These are phyloP conservation scores for Ophthalmolycus amberensis DNA, from an alignment of 2,113 vertebrate species.

Conservation along the genomic window DNA sequence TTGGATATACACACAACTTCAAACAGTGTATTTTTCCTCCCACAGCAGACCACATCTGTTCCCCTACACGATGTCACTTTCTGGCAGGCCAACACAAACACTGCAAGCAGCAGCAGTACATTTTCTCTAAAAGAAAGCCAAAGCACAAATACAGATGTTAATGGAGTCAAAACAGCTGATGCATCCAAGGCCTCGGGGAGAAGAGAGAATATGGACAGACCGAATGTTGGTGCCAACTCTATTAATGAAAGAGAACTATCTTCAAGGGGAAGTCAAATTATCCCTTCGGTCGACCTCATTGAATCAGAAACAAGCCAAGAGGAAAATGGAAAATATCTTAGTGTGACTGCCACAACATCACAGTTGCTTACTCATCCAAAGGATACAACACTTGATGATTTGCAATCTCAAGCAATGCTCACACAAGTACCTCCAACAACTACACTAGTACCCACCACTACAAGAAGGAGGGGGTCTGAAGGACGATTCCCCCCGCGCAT, in stretches of 20 bases:
- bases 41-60: conserved; percentile 73
- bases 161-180: conserved; percentile 50
- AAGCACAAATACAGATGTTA: conserved; percentile 52
- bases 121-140: conserved; percentile 45
- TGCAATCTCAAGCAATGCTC: conserved; percentile 34
- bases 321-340: conserved; percentile 44
- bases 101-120: conserved; percentile 36
- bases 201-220: background rate
- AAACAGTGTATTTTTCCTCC: conserved; percentile 44
- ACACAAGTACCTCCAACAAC: conserved; percentile 43
- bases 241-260: conserved; percentile 32
- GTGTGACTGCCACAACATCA: conserved; percentile 20
- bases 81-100: conserved; percentile 54
- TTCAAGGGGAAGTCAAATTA: conserved; percentile 31
- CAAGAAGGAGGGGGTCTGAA: background rate
- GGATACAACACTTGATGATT: conserved; percentile 5
- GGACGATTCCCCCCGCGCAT: background rate
- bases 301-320: conserved; percentile 30
- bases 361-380: background rate
- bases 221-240: conserved; percentile 34
- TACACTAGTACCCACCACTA: background rate
- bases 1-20: conserved; percentile 44
- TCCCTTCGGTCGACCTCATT: conserved; percentile 20
- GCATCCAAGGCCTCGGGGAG: conserved; percentile 23
- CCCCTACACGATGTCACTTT: conserved; percentile 53